A percentile compares a stretch with the other conserved stretches of the same genome.
These are phyloP conservation scores for Megaustenia siamemsis DNA, from an alignment of 2,888 invertebrate species.

Conservation along the genomic window DNA sequence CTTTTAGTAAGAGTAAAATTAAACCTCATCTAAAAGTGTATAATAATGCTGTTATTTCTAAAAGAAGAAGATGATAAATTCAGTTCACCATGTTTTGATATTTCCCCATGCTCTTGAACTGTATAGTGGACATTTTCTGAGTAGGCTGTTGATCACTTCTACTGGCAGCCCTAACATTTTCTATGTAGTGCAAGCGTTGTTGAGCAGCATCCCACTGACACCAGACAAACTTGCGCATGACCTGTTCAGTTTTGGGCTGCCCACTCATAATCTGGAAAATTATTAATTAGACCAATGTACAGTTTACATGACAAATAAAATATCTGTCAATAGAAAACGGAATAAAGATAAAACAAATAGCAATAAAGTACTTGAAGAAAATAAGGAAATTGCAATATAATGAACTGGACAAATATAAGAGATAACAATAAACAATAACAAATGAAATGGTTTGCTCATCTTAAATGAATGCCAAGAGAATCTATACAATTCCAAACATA, in stretches of 20 bases:
- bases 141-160: constrained; percentile 36
- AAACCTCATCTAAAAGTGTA: too few species aligned
- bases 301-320: not conserved
- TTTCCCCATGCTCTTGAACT: constrained; percentile 67
- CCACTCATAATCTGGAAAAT: constrained; percentile 71
- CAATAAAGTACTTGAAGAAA: too few species aligned
- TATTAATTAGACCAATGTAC: not conserved
- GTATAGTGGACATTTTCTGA: constrained; percentile 65
- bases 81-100: constrained; percentile 71
- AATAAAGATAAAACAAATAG: not conserved
- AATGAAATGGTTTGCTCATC: too few species aligned
- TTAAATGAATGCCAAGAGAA: too few species aligned
- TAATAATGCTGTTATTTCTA: constrained; percentile 8
- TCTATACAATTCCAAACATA: too few species aligned
- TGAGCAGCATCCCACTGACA: constrained; percentile 73
- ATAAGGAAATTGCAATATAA: too few species aligned
- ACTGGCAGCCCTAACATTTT: constrained; percentile 59
- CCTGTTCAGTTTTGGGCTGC: constrained; percentile 74
- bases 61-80: not conserved
- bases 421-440: too few species aligned
- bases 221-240: constrained; percentile 75
- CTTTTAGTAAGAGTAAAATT: too few species aligned
- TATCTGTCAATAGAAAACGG: too few species aligned
- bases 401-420: too few species aligned
- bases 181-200: constrained; percentile 73